phyloP scores from a whole-genome alignment of 2,888 invertebrate genomes.

The Antheraea assamensis region DNA sequence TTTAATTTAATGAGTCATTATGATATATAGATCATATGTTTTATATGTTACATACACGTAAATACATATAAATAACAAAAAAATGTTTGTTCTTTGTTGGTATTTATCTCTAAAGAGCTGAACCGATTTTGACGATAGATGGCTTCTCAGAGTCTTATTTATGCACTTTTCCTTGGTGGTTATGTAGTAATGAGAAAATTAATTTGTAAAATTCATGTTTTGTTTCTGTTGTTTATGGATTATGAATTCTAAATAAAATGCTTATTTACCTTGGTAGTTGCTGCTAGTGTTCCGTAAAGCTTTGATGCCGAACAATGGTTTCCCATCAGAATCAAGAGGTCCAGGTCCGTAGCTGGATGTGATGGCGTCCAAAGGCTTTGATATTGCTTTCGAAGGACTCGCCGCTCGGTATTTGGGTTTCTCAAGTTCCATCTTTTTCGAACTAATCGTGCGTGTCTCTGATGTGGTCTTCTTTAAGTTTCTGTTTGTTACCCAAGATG shows the following conservation, averaged over 20 bases:
- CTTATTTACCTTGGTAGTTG: constrained; percentile 83
- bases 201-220: too few relatives aligned
- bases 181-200: too few relatives aligned
- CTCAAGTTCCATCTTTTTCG: constrained; percentile 65
- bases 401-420: constrained; percentile 67
- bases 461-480: constrained; percentile 81
- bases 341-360: constrained; percentile 93
- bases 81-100: too few relatives aligned
- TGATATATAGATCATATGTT: too few relatives aligned
- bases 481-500: constrained; percentile 84
- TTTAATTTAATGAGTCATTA: background rate
- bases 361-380: constrained; percentile 84
- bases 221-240: background rate
- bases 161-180: too few relatives aligned
- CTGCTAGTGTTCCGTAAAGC: constrained; percentile 85
- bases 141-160: too few relatives aligned
- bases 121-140: too few relatives aligned
- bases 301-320: constrained; percentile 89
- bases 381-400: constrained; percentile 65
- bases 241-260: background rate
- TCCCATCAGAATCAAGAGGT: constrained; percentile 90
- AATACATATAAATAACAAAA: too few relatives aligned
- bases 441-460: constrained; percentile 64
- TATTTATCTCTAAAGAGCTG: too few relatives aligned
- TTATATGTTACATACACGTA: too few relatives aligned